Conservation (phyloP, 2,113 vertebrate genomes). For the Microcebus jonahi region DNA sequence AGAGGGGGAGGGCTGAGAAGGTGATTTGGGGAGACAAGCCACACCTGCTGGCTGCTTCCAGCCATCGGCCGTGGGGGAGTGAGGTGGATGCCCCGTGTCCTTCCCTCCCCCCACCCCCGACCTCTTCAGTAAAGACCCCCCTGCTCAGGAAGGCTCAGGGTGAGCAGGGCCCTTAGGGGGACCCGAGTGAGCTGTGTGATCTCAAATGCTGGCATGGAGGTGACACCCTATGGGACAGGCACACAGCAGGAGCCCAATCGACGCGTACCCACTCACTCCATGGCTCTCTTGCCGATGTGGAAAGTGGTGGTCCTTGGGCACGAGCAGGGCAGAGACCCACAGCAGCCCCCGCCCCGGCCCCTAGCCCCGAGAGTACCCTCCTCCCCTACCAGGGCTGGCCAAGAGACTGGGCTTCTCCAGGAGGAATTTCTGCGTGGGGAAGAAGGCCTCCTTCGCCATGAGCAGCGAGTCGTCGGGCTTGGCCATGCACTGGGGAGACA, state of each 20-base stretch:
- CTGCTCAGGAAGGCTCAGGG: not conserved
- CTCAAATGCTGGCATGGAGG: too few relatives aligned
- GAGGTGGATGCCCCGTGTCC: fast-evolving
- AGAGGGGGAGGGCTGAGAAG: not conserved
- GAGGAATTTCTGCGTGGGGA: constrained; percentile 92
- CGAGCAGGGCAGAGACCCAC: not conserved
- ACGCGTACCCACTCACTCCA: fast-evolving
- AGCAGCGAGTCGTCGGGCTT: constrained; percentile 91
- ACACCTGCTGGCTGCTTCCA: not conserved
- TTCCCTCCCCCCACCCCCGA: too few relatives aligned
- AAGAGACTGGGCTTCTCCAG: constrained; percentile 90
- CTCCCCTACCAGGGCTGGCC: constrained; percentile 88
- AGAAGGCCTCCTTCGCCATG: constrained; percentile 93
- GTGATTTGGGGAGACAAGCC: not conserved
- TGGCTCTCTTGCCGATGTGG: not conserved
- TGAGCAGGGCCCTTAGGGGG: fast-evolving
- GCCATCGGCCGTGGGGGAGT: not conserved
- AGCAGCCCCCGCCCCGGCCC: not conserved
- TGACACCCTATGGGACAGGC: not conserved
- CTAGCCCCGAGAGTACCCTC: not conserved
- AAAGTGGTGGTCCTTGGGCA: not conserved
- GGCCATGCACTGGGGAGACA: constrained; percentile 85
- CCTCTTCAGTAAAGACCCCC: not conserved
- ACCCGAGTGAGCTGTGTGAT: not conserved
- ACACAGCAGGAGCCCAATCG: fast-evolving